A percentile compares a stretch with the other conserved stretches of the same genome.
These are phyloP conservation scores for Uria aalge DNA, from an alignment of 2,113 vertebrate species.

Conservation along the genomic window DNA sequence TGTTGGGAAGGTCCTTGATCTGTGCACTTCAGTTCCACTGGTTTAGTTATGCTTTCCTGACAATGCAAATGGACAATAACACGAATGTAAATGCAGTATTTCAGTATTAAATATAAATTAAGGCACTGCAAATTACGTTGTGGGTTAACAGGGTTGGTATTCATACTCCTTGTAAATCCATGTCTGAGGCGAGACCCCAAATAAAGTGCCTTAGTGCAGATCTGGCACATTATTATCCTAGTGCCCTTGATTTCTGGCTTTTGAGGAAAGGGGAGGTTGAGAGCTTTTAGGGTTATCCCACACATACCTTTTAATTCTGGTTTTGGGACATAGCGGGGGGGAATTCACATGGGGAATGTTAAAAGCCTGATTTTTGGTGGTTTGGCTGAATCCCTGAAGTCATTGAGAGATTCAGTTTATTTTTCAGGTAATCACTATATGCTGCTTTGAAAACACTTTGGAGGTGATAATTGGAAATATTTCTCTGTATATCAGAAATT, in stretches of 20 bases:
- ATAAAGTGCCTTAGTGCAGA: not conserved
- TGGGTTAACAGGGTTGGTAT: not conserved
- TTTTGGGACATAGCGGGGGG: not conserved
- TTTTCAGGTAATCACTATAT: not conserved
- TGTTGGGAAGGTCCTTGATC: not conserved
- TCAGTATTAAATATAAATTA: not conserved
- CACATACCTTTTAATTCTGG: not conserved
- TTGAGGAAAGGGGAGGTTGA: not conserved
- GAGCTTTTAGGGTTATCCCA: not conserved
- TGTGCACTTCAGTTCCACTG: not conserved
- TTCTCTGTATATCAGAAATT: not conserved
- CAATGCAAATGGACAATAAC: not conserved
- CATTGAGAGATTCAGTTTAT: not conserved
- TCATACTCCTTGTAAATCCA: not conserved
- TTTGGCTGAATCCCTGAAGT: not conserved
- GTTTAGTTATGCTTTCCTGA: not conserved
- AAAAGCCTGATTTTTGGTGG: not conserved
- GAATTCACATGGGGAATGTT: not conserved
- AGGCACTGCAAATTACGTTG: not conserved
- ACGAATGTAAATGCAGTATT: not conserved
- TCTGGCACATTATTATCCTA: not conserved
- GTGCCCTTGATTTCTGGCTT: not conserved
- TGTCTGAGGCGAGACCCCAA: not conserved
- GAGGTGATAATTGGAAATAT: not conserved
- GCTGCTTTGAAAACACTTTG: not conserved